These are phyloP conservation scores for Dolichomitus sp. DNA, from an alignment of 2,888 invertebrate genomes.

Conservation along the genomic window DNA sequence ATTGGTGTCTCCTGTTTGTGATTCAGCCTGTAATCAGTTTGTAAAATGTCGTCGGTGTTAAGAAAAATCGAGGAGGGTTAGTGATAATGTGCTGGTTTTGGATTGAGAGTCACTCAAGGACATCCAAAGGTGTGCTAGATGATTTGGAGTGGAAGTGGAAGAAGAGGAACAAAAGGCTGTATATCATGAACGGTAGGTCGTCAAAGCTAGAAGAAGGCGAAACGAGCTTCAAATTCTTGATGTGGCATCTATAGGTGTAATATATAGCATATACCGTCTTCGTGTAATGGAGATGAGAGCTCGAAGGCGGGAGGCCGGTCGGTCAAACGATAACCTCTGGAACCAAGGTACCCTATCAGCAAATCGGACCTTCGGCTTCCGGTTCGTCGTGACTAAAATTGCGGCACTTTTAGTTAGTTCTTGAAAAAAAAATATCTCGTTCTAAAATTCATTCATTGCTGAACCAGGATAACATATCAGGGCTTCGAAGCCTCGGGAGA, in stretches of 20 bases:
- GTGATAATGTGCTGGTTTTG: constrained; percentile 44
- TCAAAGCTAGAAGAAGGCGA: constrained; percentile 22
- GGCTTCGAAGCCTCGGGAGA: constrained; percentile 72
- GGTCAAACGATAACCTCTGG: constrained; percentile 52
- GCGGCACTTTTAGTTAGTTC: constrained; percentile 63
- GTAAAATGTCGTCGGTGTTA: constrained; percentile 41
- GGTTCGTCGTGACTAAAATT: constrained; percentile 52
- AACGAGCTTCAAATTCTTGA: constrained; percentile 43
- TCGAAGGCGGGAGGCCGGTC: constrained; percentile 45
- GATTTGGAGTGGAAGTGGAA: constrained; percentile 35
- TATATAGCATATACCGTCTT: constrained; percentile 41
- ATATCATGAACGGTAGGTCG: constrained; percentile 57
- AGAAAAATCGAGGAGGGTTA: background rate
- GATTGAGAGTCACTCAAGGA: constrained; percentile 13
- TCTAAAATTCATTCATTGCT: constrained; percentile 79
- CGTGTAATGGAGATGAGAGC: constrained; percentile 32
- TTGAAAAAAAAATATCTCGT: constrained; percentile 64
- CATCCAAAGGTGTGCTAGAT: constrained; percentile 43
- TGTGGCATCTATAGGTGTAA: constrained; percentile 45
- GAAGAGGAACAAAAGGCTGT: constrained; percentile 27
- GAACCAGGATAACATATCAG: constrained; percentile 85
- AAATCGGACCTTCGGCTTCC: constrained; percentile 73
- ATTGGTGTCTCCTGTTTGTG: constrained; percentile 52
- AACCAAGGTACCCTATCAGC: constrained; percentile 76
- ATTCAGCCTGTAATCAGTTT: constrained; percentile 17